Evolutionary conservation across 2,888 invertebrate genomes (phyloP), one percentile per base, ranked within the genome.

Genomic region (Calliopum simillimum): DNA sequence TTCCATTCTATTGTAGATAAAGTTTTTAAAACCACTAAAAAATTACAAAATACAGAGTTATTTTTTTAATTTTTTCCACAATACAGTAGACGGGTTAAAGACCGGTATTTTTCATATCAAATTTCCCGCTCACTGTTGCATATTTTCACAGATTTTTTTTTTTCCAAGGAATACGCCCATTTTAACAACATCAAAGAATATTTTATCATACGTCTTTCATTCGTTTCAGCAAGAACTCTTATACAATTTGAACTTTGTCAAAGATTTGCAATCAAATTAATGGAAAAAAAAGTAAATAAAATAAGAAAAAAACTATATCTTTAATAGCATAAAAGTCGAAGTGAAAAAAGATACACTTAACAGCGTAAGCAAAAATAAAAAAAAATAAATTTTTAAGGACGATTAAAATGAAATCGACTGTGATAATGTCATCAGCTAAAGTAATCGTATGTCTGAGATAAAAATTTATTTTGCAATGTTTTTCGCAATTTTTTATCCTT

Each of bases 201-300:
- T 21, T 56, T 56, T n/a, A 11, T n/a, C 53, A 53, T 19, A 4
- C 53, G 21, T 21, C 19, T 23, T 14, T n/a, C 53, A 53, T 19
- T 19, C 53, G 21, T 21, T 53, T 23, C 13, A 25, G 11, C 5
- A 3, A 53, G 19, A 23, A 23, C 4, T 53, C 23, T 55, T 21
- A 14, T 23, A 5, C 13, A 21, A 23, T 8, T 33, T 56, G 19
- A 11, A 25, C 23, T 23, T 56, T 23, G 33, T 56, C 55, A 56
- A 56, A 23, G 55, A 23, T 23, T 23, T 56, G 14, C 23, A 56
- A 56, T 56, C 55, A 56, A 56, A 56, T 56, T 56, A 56, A 56
- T 56, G 55, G 25, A 56, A 21, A 56, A 51, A 33, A 33, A 33
- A 33, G 33, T 8, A 33, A 33, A 33, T 33, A 33, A 33, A 33